Conservation (phyloP, 2,888 invertebrate species). For the Lapara coniferarum region DNA sequence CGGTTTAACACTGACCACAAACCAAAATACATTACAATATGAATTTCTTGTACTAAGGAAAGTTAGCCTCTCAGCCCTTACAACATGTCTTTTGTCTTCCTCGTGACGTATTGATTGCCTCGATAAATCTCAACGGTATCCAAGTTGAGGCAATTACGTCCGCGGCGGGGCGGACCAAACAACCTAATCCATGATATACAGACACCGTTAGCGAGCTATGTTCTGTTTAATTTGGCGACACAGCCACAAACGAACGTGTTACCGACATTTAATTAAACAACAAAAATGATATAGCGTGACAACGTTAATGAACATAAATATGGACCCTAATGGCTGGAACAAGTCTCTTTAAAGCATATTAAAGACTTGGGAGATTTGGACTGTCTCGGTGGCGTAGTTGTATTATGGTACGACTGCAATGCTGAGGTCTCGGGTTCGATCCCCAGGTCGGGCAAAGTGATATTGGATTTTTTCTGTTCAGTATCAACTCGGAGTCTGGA, state of each 20-base stretch:
- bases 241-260: not conserved
- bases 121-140: conserved; percentile 21
- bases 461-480: no score
- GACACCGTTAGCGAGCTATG: conserved; percentile 25
- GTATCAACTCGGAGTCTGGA: no score
- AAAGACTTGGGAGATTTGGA: no score
- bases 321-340: not conserved
- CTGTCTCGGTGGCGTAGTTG: no score
- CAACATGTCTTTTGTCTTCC: conserved; percentile 11
- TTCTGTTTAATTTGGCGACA: conserved; percentile 12
- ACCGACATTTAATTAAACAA: not conserved
- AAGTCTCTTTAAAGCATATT: not conserved
- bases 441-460: no score
- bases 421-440: no score
- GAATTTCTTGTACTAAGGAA: no score
- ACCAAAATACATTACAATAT: not conserved
- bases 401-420: no score
- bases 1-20: no score
- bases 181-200: conserved; percentile 37
- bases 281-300: not conserved
- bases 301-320: not conserved
- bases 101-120: conserved; percentile 34
- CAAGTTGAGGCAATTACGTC: conserved; percentile 39
- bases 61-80: no score
- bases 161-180: conserved; percentile 31